These are phyloP conservation scores for Forbesichthys agassizii DNA, from an alignment of 2,113 vertebrate genomes.

Conservation along the genomic window DNA sequence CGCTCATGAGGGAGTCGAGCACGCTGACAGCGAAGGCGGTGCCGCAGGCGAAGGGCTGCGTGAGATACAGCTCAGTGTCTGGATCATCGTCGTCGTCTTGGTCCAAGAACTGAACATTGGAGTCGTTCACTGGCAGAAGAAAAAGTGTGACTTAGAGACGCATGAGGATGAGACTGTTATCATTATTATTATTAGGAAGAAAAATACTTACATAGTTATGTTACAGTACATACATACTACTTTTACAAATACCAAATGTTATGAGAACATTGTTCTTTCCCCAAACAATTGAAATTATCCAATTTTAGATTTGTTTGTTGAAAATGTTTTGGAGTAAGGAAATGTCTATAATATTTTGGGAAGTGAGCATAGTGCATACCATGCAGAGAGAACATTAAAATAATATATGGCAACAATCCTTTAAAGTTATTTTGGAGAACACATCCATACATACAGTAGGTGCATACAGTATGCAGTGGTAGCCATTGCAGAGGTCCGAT, in stretches of 20 bases:
- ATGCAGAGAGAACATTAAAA: constrained; percentile 60
- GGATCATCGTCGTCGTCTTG: constrained; percentile 99
- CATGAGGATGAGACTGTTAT: neutral
- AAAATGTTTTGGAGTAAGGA: constrained; percentile 26
- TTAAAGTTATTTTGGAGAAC: neutral
- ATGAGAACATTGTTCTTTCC: constrained; percentile 4
- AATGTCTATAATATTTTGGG: constrained; percentile 8
- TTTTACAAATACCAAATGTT: neutral
- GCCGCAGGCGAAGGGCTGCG: constrained; percentile 97
- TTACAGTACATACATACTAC: constrained; percentile 22
- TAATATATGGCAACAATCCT: constrained; percentile 14
- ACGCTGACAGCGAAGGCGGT: constrained; percentile 98
- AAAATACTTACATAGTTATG: constrained; percentile 18
- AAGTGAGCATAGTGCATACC: constrained; percentile 24
- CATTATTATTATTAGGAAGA: constrained; percentile 1
- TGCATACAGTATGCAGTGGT: constrained; percentile 28
- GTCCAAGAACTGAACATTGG: constrained; percentile 99
- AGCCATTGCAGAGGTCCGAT: constrained; percentile 69
- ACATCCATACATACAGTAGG: constrained; percentile 15
- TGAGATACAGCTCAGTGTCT: constrained; percentile 98
- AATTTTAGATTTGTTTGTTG: neutral
- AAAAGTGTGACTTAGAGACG: constrained; percentile 44
- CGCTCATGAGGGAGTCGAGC: constrained; percentile 98
- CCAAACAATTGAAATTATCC: constrained; percentile 28
- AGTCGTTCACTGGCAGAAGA: constrained; percentile 90